Evolutionary conservation across 2,888 invertebrate species (phyloP).

Genomic region (Chaetogeoica ovagalla): DNA sequence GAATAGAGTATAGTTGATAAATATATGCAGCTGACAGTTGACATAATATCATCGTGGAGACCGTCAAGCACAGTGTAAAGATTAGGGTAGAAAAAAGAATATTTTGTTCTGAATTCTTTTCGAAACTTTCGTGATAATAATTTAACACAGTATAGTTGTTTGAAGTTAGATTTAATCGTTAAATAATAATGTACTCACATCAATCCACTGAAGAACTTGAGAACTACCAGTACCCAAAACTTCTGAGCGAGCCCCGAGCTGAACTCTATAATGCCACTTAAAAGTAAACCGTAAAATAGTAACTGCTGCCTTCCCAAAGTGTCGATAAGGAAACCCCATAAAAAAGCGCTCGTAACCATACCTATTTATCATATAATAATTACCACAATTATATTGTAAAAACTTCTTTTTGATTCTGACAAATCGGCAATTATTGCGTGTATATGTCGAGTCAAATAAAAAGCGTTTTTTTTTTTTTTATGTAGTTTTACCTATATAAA

Average conservation of each 20-base stretch:
- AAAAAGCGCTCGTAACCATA: slow-evolving; percentile 73
- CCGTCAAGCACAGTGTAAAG: too few species aligned
- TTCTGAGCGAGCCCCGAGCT: slow-evolving; percentile 69
- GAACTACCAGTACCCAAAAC: slow-evolving; percentile 68
- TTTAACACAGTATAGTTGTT: too few species aligned
- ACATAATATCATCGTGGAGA: too few species aligned
- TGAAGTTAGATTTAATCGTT: too few species aligned
- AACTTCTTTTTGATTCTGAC: not conserved
- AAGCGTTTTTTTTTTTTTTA: not conserved
- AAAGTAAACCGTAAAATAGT: slow-evolving; percentile 69
- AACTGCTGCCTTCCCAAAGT: slow-evolving; percentile 72
- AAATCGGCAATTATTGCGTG: not conserved
- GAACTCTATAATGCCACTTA: slow-evolving; percentile 68
- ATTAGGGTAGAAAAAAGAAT: too few species aligned
- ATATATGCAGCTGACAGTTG: too few species aligned
- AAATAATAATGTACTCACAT: slow-evolving; percentile 65
- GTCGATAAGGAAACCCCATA: slow-evolving; percentile 80
- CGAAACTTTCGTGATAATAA: not conserved
- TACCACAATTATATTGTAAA: not conserved
- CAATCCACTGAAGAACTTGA: slow-evolving; percentile 75
- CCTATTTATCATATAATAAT: slow-evolving; percentile 61
- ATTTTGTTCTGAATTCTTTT: too few species aligned
- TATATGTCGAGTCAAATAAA: not conserved
- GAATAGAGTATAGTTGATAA: too few species aligned
- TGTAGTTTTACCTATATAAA: slow-evolving; percentile 68